phyloP scores from a whole-genome alignment of 2,888 invertebrate genomes.

The Emmelina monodactyla region DNA sequence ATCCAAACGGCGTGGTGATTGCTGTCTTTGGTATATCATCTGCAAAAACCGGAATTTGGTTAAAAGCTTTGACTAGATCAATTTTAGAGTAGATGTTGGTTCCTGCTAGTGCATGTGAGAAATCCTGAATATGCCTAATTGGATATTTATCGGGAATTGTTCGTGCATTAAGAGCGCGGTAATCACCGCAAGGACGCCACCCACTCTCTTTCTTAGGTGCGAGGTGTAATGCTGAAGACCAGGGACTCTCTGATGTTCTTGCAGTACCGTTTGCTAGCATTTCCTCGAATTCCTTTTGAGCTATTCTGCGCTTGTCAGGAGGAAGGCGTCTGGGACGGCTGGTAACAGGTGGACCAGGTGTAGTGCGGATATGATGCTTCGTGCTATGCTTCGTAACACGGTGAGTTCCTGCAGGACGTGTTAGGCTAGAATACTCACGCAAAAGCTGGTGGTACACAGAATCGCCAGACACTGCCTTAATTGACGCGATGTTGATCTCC shows the following conservation, averaged over 20 bases:
- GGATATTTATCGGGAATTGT: conserved; percentile 2
- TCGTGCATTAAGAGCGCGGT: conserved; percentile 14
- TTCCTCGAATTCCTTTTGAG: conserved; percentile 17
- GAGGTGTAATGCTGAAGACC: conserved; percentile 22
- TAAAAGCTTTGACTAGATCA: too few species aligned
- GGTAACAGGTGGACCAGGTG: conserved; percentile 10
- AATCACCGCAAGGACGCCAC: conserved; percentile 24
- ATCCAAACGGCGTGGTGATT: too few species aligned
- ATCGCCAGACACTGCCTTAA: background rate
- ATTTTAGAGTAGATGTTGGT: conserved; percentile 16
- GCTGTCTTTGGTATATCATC: conserved; percentile 26
- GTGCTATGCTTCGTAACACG: conserved; percentile 3
- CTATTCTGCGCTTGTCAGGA: conserved; percentile 14
- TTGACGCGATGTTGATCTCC: background rate
- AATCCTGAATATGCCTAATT: conserved; percentile 10
- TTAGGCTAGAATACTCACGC: background rate
- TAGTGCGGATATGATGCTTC: too few species aligned
- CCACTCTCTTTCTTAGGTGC: conserved; percentile 19
- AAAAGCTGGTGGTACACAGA: background rate
- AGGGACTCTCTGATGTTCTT: conserved; percentile 17
- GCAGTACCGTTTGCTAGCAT: conserved; percentile 17
- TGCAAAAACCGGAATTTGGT: conserved; percentile 19
- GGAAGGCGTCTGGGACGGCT: conserved; percentile 16
- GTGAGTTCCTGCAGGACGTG: background rate
- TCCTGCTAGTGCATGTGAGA: conserved; percentile 8